phyloP scores from a whole-genome alignment of 2,888 invertebrate genomes.

The Tetramorium bicarinatum region DNA sequence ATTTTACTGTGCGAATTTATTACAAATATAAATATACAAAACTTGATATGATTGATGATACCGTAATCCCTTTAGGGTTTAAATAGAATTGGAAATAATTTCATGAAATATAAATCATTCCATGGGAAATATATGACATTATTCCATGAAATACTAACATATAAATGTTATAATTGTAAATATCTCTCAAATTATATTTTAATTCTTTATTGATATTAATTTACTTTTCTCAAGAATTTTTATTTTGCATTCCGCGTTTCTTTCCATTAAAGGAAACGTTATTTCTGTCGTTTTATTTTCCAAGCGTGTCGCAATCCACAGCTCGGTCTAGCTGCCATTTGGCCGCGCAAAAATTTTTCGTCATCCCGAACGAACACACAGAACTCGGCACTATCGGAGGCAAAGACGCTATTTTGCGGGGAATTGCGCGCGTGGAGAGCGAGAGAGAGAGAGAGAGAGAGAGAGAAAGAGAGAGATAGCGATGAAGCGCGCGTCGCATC shows the following conservation, averaged over 20 bases:
- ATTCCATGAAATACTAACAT: neutral
- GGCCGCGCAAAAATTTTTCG: slow-evolving; percentile 34
- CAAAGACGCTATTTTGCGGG: slow-evolving; percentile 36
- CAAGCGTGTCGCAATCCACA: neutral
- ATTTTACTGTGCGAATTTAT: neutral
- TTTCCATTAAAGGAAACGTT: neutral
- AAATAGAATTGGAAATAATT: slow-evolving; percentile 6
- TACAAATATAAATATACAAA: neutral
- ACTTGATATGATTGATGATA: neutral
- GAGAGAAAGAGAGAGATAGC: slow-evolving; percentile 19
- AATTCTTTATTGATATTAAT: slow-evolving; percentile 3
- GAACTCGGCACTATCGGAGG: slow-evolving; percentile 28
- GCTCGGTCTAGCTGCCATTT: neutral
- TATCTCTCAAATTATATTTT: neutral
- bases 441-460: neutral
- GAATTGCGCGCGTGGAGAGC: slow-evolving; percentile 4
- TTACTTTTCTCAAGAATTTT: neutral
- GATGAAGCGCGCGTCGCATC: slow-evolving; percentile 58
- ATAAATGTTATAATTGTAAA: neutral
- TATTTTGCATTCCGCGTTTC: neutral
- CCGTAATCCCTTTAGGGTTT: neutral
- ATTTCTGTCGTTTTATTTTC: neutral
- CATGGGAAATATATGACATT: neutral
- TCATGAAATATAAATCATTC: neutral
- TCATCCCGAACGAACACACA: slow-evolving; percentile 26